Conservation (phyloP, 2,888 invertebrate genomes). For the Eupeodes latifasciatus region DNA sequence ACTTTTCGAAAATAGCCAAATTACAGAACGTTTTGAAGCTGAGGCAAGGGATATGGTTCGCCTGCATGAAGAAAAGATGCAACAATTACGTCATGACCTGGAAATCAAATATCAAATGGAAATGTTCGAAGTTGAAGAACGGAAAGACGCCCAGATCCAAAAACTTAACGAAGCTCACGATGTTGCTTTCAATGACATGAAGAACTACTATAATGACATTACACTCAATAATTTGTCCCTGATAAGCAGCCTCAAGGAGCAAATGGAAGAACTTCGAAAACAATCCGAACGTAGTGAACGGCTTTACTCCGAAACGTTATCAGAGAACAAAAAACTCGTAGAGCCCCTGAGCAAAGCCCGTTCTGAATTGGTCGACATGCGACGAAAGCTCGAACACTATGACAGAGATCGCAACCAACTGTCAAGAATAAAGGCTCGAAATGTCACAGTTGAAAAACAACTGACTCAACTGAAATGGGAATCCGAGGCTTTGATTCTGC, state of each 20-base stretch:
- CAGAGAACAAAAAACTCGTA: conserved; percentile 90
- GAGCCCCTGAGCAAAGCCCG: conserved; percentile 90
- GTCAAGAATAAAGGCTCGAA: conserved; percentile 83
- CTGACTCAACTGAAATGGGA: conserved; percentile 87
- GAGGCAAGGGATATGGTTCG: conserved; percentile 87
- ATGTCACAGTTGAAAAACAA: conserved; percentile 84
- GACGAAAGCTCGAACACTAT: conserved; percentile 92
- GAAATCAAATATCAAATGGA: conserved; percentile 91
- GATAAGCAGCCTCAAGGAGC: conserved; percentile 95
- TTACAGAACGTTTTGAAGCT: conserved; percentile 87
- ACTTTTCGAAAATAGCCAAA: conserved; percentile 83
- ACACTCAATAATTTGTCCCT: conserved; percentile 96
- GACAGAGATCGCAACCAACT: conserved; percentile 93
- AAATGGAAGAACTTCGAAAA: conserved; percentile 90
- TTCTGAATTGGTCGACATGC: conserved; percentile 89
- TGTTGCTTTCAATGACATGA: conserved; percentile 93
- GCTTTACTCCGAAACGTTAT: conserved; percentile 85
- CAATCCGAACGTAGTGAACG: conserved; percentile 92
- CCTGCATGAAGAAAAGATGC: conserved; percentile 87
- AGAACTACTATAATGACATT: conserved; percentile 97
- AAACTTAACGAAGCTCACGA: conserved; percentile 93
- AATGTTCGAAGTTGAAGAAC: conserved; percentile 94
- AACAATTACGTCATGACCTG: conserved; percentile 89
- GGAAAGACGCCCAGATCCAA: conserved; percentile 94
- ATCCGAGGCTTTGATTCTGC: conserved; percentile 89